Evolutionary conservation across 2,888 invertebrate species (phyloP).

Genomic region (Boloria euphrosyne): DNA sequence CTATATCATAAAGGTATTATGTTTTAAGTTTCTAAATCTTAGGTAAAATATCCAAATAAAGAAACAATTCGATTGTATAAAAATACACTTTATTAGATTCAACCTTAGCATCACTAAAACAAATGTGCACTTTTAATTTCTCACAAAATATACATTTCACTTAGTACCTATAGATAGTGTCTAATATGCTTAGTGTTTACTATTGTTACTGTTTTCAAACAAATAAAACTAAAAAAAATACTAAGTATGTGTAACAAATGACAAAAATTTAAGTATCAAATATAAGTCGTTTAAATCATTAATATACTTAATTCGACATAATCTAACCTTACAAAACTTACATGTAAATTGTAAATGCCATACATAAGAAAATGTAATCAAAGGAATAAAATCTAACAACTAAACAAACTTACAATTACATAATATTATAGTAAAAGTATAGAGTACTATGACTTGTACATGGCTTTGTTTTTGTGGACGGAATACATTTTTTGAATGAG

Average conservation of each 20-base stretch:
- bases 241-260: neutral
- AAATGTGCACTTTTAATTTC: conserved; percentile 25
- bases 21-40: no score
- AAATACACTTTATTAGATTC: conserved; percentile 32
- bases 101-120: conserved; percentile 20
- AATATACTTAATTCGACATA: conserved; percentile 12
- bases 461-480: conserved; percentile 20
- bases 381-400: conserved; percentile 4
- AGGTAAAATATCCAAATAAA: neutral
- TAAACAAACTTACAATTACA: neutral
- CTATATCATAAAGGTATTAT: no score
- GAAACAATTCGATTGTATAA: conserved; percentile 14
- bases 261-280: conserved; percentile 20
- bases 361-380: conserved; percentile 15
- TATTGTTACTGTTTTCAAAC: no score
- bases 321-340: conserved; percentile 1
- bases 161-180: neutral
- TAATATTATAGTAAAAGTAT: no score
- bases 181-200: neutral
- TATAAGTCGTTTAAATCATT: neutral
- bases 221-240: no score
- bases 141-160: conserved; percentile 13
- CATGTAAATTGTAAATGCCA: conserved; percentile 10
- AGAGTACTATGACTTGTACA: no score
- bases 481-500: conserved; percentile 20